A percentile compares a stretch with the other conserved stretches of the same genome.
Evolutionary conservation across 2,113 vertebrate species (phyloP).

Genomic region (Oncorhynchus nerka): DNA sequence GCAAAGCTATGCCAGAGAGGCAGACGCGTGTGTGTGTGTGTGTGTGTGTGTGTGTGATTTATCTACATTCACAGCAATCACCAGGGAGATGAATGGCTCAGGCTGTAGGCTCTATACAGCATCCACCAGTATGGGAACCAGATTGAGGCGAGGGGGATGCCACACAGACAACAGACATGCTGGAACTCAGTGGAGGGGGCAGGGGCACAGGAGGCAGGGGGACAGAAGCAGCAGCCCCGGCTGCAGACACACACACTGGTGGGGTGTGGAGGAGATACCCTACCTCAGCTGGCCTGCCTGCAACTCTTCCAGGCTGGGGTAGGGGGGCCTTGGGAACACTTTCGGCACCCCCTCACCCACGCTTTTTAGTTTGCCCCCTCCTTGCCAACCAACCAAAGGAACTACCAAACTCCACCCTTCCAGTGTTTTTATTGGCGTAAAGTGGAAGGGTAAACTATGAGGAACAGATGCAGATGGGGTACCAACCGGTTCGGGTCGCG

Average conservation of each 20-base stretch:
- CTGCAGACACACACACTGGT: conserved; percentile 51
- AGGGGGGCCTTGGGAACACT: conserved; percentile 75
- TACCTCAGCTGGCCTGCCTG: conserved; percentile 78
- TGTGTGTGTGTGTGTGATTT: conserved; percentile 79
- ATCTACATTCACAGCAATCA: conserved; percentile 86
- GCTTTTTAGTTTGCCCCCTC: conserved; percentile 56
- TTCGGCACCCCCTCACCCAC: conserved; percentile 66
- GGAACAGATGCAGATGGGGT: conserved; percentile 50
- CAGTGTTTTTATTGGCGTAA: conserved; percentile 55
- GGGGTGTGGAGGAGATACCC: conserved; percentile 84
- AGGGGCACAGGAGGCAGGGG: conserved; percentile 71
- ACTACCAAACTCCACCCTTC: conserved; percentile 76
- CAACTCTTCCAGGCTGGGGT: conserved; percentile 60
- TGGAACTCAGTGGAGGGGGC: conserved; percentile 80
- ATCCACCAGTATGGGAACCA: conserved; percentile 80
- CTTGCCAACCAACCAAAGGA: conserved; percentile 76
- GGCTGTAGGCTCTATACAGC: conserved; percentile 63
- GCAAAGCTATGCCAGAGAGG: conserved; percentile 38
- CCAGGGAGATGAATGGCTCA: conserved; percentile 84
- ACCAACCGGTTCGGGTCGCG: conserved; percentile 65
- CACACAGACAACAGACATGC: conserved; percentile 84
- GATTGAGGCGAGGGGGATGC: conserved; percentile 80
- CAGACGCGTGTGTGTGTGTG: conserved; percentile 74
- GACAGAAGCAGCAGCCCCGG: conserved; percentile 52
- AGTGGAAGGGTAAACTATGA: conserved; percentile 60